Base-by-base conservation (phyloP, 2,888 invertebrate genomes). In the Drosophila limbata region DNA sequence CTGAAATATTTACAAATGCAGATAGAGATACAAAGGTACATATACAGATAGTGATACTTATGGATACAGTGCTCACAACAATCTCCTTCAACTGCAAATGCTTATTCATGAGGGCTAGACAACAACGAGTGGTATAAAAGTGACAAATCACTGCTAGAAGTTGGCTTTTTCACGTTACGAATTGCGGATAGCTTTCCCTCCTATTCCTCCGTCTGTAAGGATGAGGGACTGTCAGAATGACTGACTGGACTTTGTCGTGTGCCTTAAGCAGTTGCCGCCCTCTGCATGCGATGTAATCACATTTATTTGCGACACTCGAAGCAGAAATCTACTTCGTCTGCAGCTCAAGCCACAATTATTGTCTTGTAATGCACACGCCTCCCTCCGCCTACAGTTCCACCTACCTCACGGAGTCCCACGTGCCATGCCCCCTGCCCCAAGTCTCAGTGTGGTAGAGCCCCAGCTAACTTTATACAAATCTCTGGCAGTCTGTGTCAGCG, bases 281-380 rank as follows among this genome's bases (percentile, higher is more conserved):
- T 37, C 50, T 19, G 33, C 56, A 52, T 63, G 81, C 71, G 66
- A 76, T 83, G 74, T 84, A 86, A 84, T 84, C 88, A 88, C 88
- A 84, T 88, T 84, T 84, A 85, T 84, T 79, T 86, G 88, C 77
- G 74, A 71, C 83, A 84, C 83, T 86, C 66, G 70, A 79, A 70
- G 31, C 57, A 51, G 64, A 48, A 62, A 48, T 57, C 60, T 51
- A 17, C 42, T 56, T 51, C 51, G 19, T 17, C 47, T 62, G 53
- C 2, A 2, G 63, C 52, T 21, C 45, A 31, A 73, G 63, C 62
- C 76, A 73, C 86, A 84, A 83, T 82, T 79, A 84, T 88, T 88
- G 86, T 77, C 75, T 69, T 84, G 83, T 88, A 81, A 77, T 53
- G 81, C 82, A 71, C 60, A 74, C 78, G 77, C 74, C 76, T 53